Evolutionary conservation across 2,888 invertebrate species (phyloP).

Genomic region (Bruchidius siliquastri): DNA sequence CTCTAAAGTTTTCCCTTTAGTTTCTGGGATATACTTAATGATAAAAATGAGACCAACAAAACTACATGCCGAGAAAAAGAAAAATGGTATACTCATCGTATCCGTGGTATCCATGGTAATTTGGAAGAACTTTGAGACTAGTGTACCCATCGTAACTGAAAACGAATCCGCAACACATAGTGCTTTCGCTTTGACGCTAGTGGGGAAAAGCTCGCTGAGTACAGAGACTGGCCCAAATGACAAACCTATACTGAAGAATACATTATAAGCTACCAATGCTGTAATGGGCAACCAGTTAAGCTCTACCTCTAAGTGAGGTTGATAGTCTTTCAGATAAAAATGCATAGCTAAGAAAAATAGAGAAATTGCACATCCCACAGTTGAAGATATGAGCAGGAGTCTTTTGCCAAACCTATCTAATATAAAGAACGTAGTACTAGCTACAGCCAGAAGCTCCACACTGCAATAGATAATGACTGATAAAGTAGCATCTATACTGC

Average conservation of each 20-base stretch:
- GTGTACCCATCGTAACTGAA: conserved; percentile 48
- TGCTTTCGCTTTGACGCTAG: conserved; percentile 54
- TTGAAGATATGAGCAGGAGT: conserved; percentile 57
- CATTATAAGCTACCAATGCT: conserved; percentile 49
- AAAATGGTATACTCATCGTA: conserved; percentile 58
- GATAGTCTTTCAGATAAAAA: conserved; percentile 47
- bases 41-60: conserved; percentile 58
- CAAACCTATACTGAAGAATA: conserved; percentile 51
- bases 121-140: conserved; percentile 50
- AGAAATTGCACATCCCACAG: conserved; percentile 43
- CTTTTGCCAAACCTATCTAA: conserved; percentile 63
- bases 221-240: conserved; percentile 51
- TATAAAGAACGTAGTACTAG: conserved; percentile 47
- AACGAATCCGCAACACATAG: conserved; percentile 53
- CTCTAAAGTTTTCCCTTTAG: conserved; percentile 64
- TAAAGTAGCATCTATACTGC: conserved; percentile 50
- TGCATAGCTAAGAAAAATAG: conserved; percentile 45
- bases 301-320: conserved; percentile 31
- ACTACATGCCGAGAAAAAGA: conserved; percentile 59
- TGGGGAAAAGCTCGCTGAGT: conserved; percentile 53
- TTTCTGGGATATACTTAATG: conserved; percentile 59
- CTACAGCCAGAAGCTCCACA: conserved; percentile 55
- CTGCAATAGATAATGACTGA: conserved; percentile 57
- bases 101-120: conserved; percentile 54
- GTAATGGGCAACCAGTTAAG: conserved; percentile 50